Percentiles rank a stretch among this genome's conserved stretches.
Conservation (phyloP, 2,888 invertebrate genomes). For the Alentia gelatinosa region DNA sequence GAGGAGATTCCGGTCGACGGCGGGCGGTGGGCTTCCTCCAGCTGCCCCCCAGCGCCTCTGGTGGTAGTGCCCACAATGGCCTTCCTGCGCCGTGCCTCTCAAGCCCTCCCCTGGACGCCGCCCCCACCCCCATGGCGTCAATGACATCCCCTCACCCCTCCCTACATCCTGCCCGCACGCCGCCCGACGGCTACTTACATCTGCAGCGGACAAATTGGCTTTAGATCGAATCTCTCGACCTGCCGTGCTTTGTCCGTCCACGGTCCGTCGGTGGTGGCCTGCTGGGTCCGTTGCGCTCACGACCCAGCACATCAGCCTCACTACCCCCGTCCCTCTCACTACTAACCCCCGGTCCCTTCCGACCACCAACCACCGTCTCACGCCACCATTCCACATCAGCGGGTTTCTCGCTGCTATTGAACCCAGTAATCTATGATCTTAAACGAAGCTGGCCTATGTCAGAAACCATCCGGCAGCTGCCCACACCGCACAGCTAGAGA, state of each 20-base stretch:
- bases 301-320: neutral
- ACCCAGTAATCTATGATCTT: constrained; percentile 43
- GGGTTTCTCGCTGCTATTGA: constrained; percentile 2
- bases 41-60: neutral
- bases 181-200: neutral
- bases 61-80: neutral
- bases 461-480: constrained; percentile 7
- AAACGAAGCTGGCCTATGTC: constrained; percentile 50
- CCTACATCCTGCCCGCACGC: neutral
- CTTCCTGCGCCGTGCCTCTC: neutral
- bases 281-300: neutral
- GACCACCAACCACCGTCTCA: neutral
- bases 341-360: neutral
- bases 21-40: neutral
- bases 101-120: neutral
- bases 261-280: neutral
- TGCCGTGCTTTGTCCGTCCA: constrained; percentile 7
- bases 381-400: neutral
- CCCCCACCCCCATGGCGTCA: neutral
- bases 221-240: constrained; percentile 42
- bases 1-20: neutral
- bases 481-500: neutral
- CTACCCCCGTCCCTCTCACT: neutral
- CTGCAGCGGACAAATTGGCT: constrained; percentile 43
- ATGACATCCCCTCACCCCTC: neutral